Conservation (phyloP, 2,113 vertebrate species). For the Marcusenius ussheri region DNA sequence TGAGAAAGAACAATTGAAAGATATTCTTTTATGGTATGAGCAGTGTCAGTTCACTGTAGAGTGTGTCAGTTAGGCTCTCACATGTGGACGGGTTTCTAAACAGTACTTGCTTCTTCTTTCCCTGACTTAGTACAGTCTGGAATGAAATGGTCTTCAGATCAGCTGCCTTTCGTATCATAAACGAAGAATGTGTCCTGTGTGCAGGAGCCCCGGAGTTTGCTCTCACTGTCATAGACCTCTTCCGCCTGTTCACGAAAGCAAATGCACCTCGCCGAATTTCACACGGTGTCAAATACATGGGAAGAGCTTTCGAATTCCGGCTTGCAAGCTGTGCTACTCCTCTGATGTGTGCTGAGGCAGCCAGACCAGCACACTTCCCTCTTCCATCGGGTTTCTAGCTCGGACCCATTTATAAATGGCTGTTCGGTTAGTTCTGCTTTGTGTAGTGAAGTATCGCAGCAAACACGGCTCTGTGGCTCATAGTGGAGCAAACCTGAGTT, state of each 20-base stretch:
- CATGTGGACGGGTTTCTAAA: neutral
- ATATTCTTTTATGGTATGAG: neutral
- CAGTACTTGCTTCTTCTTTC: neutral
- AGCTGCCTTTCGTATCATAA: neutral
- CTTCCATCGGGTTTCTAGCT: neutral
- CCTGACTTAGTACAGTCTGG: neutral
- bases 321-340: neutral
- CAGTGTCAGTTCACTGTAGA: neutral
- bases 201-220: neutral
- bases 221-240: neutral
- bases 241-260: neutral
- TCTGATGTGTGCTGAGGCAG: neutral
- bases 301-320: neutral
- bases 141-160: conserved; percentile 8
- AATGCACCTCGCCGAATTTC: neutral
- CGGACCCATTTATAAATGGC: neutral
- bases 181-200: neutral
- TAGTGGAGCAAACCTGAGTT: neutral
- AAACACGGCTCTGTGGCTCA: neutral
- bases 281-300: neutral
- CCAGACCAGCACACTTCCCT: neutral
- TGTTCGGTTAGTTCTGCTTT: neutral
- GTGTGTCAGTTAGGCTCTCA: neutral
- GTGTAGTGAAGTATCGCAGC: neutral
- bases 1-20: neutral